These are phyloP conservation scores for Campopleginae sp. DNA, from an alignment of 2,888 invertebrate genomes.

Conservation along the genomic window DNA sequence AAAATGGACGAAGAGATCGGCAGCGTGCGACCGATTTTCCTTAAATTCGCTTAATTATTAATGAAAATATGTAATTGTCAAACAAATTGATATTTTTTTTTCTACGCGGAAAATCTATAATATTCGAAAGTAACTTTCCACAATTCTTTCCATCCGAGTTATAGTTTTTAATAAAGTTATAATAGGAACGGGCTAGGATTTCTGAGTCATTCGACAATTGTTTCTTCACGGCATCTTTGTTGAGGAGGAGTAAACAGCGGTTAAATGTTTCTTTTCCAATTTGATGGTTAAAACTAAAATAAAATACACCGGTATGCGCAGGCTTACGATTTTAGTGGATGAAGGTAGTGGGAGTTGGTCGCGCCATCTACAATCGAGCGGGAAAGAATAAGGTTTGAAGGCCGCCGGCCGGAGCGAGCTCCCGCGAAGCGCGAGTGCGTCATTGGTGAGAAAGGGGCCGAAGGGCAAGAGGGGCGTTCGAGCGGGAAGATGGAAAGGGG, in stretches of 20 bases:
- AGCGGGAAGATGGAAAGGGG: conserved; percentile 50
- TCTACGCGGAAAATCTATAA: neutral
- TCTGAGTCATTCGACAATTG: neutral
- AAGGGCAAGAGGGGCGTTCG: conserved; percentile 14
- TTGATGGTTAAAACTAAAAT: conserved; percentile 13
- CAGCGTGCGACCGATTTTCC: conserved; percentile 1
- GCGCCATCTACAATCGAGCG: conserved; percentile 82
- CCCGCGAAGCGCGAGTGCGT: conserved; percentile 31
- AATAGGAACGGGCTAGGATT: neutral
- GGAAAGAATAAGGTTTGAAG: conserved; percentile 83
- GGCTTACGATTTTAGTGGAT: neutral
- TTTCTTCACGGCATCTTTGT: neutral
- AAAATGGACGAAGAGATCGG: conserved; percentile 59
- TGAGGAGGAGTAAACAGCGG: neutral
- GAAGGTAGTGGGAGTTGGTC: conserved; percentile 24
- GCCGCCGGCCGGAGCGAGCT: conserved; percentile 76
- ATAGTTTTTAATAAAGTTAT: neutral
- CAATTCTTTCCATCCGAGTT: neutral
- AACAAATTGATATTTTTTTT: neutral
- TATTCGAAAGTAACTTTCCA: neutral
- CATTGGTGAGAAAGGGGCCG: conserved; percentile 38
- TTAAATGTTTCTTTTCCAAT: neutral
- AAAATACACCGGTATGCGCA: conserved; percentile 5
- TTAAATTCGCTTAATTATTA: neutral
- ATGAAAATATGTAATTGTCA: neutral